These are phyloP conservation scores for Bergia sp. DNA, from an alignment of 92 coral and sea anemone genomes.

Conservation along the genomic window DNA sequence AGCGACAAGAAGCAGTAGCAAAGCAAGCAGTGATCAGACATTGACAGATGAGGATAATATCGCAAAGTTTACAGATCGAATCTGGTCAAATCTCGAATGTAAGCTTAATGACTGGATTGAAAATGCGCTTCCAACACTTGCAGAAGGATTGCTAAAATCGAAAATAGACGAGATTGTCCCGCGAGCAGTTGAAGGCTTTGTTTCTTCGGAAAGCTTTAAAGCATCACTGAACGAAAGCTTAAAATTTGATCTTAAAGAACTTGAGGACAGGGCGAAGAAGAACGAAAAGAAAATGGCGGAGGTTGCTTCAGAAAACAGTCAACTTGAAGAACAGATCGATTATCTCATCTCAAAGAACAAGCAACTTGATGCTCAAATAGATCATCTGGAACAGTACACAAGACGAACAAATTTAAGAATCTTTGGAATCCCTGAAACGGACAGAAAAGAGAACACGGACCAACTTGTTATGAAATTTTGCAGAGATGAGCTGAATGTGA, in stretches of 20 bases:
- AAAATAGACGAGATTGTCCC: constrained; percentile 10
- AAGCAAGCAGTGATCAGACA: no score
- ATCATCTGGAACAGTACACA: background rate
- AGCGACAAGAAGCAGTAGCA: no score
- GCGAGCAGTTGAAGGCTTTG: background rate
- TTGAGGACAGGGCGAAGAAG: no score
- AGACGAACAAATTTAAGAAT: background rate
- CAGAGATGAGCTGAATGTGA: constrained; percentile 3
- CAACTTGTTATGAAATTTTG: constrained; percentile 1
- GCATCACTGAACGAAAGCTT: background rate
- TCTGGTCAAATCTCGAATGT: background rate
- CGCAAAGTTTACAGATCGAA: background rate
- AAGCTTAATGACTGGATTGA: constrained; percentile 7
- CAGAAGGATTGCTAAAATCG: background rate
- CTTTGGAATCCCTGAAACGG: background rate
- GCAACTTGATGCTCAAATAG: background rate
- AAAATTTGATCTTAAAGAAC: background rate
- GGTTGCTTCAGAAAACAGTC: no score
- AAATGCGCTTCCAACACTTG: constrained; percentile 3
- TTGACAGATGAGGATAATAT: background rate
- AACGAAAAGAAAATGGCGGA: no score
- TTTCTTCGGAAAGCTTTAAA: background rate
- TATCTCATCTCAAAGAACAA: constrained; percentile 3
- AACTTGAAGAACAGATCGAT: background rate
- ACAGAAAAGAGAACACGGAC: constrained; percentile 12